phyloP scores from a whole-genome alignment of 1,140 invertebrate species.

The Drosophila bocki region DNA sequence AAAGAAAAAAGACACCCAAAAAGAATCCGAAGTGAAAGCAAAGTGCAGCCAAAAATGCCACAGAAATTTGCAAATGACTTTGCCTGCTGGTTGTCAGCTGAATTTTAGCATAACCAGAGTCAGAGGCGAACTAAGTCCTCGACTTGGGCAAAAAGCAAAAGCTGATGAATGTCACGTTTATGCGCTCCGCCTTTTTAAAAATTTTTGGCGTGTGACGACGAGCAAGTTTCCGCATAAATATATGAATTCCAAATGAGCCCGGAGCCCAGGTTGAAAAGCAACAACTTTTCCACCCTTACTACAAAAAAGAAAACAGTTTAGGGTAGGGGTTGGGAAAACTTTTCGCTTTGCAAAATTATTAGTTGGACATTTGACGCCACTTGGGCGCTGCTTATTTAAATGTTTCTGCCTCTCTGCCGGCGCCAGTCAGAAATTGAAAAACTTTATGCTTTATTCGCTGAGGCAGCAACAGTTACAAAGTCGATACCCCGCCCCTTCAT shows the following conservation, averaged over 20 bases:
- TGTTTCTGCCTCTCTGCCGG: conserved; percentile 20
- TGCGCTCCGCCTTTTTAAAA: conserved; percentile 26
- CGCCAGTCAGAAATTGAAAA: conserved; percentile 59
- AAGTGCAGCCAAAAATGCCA: conserved; percentile 58
- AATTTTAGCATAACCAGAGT: conserved; percentile 55
- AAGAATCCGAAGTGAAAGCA: conserved; percentile 31
- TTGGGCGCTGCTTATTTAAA: conserved; percentile 50
- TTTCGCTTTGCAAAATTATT: conserved; percentile 73
- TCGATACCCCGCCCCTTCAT: neutral
- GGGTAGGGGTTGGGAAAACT: conserved; percentile 28
- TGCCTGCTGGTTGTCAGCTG: conserved; percentile 20
- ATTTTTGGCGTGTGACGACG: conserved; percentile 40
- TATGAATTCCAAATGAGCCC: conserved; percentile 69
- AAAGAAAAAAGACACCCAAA: conserved; percentile 5
- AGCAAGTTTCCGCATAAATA: conserved; percentile 66
- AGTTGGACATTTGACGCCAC: conserved; percentile 70
- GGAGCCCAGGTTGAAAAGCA: conserved; percentile 12
- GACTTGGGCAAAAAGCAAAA: conserved; percentile 22
- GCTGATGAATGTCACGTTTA: conserved; percentile 60
- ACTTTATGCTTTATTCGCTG: conserved; percentile 63
- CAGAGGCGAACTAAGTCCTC: conserved; percentile 31
- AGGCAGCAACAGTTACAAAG: conserved; percentile 45
- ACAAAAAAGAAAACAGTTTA: neutral
- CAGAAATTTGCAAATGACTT: conserved; percentile 45
- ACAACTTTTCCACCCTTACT: conserved; percentile 9